Evolutionary conservation across 2,888 invertebrate genomes (phyloP), one percentile per base, ranked within the genome.

Genomic region (Ochropleura leucogaster): DNA sequence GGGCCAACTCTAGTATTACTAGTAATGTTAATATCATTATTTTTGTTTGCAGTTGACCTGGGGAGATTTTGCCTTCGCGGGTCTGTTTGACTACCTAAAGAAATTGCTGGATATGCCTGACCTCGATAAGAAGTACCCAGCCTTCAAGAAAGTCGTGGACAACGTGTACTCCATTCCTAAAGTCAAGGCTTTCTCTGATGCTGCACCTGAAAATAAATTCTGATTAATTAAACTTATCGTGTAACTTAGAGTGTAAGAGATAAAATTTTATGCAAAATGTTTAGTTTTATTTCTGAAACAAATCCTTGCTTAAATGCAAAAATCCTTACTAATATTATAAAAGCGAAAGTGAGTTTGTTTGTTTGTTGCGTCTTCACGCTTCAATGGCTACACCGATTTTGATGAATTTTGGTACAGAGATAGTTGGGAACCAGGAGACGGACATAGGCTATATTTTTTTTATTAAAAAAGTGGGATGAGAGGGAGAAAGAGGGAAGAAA

Each of bases 121-220:
- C 30, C 55, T 93, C 3, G 92, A 90, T 66, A 87, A 91, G 67
- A 91, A 92, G 75, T 92, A 93, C 80, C 95, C 95, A 0, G 88
- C 88, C 18, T 79, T 96, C 84, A 90, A 93, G 82, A 93, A 93
- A 63, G 68, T 95, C 30, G 72, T 84, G 1, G 89, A 93, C 3
- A 90, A 88, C 55, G 92, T 96, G 3, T 84, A 85, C 4, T 83
- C 90, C 6, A 77, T 87, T 60, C 94, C 94, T 0, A 91, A 92
- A 8, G 87, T 96, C 66, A 95, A 95, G 80, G 90, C 91, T n/a
- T 95, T 93, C 82, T 82, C 93, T 1, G 93, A 91, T 16, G 72
- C 88, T n/a, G 89, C 89, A 14, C 68, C 68, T n/a, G 62, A 62
- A n/a, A 62, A 44, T n/a, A 44, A 62, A 62, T 62, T 62, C n/a